phyloP scores from a whole-genome alignment of 2,797 vertebrate genomes.

The Eulemur mongoz region DNA sequence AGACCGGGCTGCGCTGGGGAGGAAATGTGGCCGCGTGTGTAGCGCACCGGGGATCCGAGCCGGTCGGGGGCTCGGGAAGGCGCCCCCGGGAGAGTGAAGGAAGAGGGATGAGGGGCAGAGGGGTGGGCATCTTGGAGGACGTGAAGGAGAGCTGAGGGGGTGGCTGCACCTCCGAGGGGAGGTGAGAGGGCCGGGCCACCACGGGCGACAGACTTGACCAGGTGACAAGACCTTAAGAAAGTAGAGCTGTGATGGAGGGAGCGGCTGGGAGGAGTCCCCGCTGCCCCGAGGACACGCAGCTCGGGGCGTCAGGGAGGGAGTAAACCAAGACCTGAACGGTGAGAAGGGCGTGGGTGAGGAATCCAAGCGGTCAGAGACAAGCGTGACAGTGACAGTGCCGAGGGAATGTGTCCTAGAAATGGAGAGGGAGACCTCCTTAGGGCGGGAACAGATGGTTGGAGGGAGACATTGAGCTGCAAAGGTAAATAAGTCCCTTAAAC shows the following conservation, averaged over 20 bases:
- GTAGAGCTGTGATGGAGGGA: background rate
- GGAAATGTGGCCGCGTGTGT: background rate
- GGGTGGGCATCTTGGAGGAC: background rate
- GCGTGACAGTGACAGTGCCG: too few species aligned
- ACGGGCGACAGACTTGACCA: background rate
- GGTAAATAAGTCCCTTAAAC: background rate
- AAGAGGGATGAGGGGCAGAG: background rate
- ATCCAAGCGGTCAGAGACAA: too few species aligned
- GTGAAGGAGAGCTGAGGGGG: background rate
- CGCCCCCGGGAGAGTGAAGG: background rate
- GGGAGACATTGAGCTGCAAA: background rate
- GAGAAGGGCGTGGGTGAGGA: background rate
- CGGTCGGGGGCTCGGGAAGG: background rate
- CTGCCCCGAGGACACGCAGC: background rate
- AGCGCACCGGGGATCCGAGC: background rate
- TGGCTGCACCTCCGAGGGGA: background rate
- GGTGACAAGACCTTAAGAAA: background rate
- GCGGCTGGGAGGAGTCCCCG: background rate
- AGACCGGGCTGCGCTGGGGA: background rate
- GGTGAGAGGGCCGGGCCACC: background rate
- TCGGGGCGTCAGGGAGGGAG: background rate
- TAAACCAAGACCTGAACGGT: background rate
- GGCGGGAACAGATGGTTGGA: background rate
- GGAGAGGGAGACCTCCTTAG: background rate
- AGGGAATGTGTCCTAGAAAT: background rate